Evolutionary conservation across 2,888 invertebrate genomes (phyloP).

Genomic region (Agrotis segetum): DNA sequence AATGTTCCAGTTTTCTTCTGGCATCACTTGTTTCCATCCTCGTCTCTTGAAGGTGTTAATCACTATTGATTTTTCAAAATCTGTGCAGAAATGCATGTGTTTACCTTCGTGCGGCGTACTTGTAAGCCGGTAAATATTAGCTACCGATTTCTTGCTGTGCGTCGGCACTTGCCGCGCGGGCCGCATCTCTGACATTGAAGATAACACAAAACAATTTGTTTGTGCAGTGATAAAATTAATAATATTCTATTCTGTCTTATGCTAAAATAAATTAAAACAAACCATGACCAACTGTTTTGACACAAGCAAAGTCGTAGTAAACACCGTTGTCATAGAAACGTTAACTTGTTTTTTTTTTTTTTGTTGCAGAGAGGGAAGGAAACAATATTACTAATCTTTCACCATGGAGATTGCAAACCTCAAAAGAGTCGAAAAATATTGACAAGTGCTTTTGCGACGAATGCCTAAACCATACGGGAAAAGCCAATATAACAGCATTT

Average conservation of each 20-base stretch:
- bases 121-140: conserved; percentile 56
- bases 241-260: background rate
- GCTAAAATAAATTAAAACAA: conserved; percentile 25
- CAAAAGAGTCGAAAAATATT: background rate
- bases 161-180: conserved; percentile 46
- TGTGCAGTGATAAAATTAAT: conserved; percentile 12
- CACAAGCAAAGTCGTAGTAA: conserved; percentile 41
- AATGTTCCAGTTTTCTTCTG: conserved; percentile 98
- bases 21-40: conserved; percentile 94
- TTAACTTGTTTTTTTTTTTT: conserved; percentile 14
- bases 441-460: background rate
- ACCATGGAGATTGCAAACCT: background rate
- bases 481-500: no score
- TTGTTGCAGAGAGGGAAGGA: background rate
- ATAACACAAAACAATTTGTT: background rate
- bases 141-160: conserved; percentile 93
- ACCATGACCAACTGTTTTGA: conserved; percentile 37
- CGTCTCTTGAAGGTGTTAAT: conserved; percentile 73
- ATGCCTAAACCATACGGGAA: no score
- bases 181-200: conserved; percentile 21
- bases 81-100: conserved; percentile 84
- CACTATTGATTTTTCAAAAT: conserved; percentile 78
- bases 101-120: conserved; percentile 91
- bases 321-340: conserved; percentile 53
- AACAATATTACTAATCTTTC: conserved; percentile 16